phyloP scores from a whole-genome alignment of 2,797 vertebrate genomes.

The Thripadectes ignobilis region DNA sequence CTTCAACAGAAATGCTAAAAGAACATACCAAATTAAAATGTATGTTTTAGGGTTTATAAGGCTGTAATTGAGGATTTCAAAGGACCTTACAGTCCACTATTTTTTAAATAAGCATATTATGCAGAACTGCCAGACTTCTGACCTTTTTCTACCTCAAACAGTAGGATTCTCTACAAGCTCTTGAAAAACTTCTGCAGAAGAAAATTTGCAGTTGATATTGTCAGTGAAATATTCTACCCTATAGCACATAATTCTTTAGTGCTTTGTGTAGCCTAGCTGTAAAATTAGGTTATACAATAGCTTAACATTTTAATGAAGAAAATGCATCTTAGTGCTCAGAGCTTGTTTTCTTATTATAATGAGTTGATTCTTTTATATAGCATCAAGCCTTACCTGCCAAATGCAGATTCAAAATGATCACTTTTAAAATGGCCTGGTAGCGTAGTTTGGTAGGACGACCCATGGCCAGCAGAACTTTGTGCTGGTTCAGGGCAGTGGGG shows the following conservation, averaged over 20 bases:
- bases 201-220: not conserved
- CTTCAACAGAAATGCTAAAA: not conserved
- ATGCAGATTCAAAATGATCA: not conserved
- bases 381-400: not conserved
- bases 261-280: not conserved
- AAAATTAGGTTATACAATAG: not conserved
- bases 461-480: not conserved
- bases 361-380: not conserved
- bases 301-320: not conserved
- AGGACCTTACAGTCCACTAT: not conserved
- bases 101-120: not conserved
- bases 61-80: not conserved
- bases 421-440: not conserved
- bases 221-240: not conserved
- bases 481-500: not conserved
- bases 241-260: not conserved
- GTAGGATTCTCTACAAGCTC: not conserved
- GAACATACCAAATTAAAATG: not conserved
- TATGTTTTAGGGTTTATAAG: not conserved
- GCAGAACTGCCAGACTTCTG: not conserved
- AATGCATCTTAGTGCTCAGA: not conserved
- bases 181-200: not conserved
- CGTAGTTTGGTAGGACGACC: not conserved
- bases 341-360: not conserved
- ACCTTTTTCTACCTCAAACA: not conserved